Percentiles rank a stretch among this genome's conserved stretches.
phyloP scores from a whole-genome alignment of 2,888 invertebrate genomes.

The Scotopteryx bipunctaria region DNA sequence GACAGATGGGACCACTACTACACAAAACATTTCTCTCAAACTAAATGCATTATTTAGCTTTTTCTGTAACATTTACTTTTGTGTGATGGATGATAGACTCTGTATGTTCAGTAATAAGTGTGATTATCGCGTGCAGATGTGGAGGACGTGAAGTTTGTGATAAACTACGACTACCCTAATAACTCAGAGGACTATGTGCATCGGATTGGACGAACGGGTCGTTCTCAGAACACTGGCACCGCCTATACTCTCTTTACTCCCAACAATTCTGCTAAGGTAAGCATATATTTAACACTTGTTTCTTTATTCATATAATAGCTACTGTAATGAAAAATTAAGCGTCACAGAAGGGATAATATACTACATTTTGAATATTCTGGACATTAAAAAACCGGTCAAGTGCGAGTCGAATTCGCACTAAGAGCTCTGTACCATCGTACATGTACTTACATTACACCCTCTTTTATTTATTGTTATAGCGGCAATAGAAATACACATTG shows the following conservation, averaged over 20 bases:
- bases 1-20: conserved; percentile 17
- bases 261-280: conserved; percentile 91
- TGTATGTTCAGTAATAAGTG: conserved; percentile 17
- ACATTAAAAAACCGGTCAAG: too few species aligned
- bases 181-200: conserved; percentile 99
- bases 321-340: too few species aligned
- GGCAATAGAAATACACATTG: too few species aligned
- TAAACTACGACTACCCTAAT: conserved; percentile 99
- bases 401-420: too few species aligned
- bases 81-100: conserved; percentile 8
- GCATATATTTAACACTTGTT: too few species aligned
- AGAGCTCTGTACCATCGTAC: too few species aligned
- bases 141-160: conserved; percentile 99
- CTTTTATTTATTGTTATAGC: too few species aligned
- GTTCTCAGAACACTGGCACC: conserved; percentile 95
- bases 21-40: conserved; percentile 34
- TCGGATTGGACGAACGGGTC: conserved; percentile 97
- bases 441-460: too few species aligned
- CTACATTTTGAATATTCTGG: too few species aligned
- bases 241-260: conserved; percentile 98
- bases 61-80: conserved; percentile 31
- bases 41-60: conserved; percentile 22
- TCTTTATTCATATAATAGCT: too few species aligned
- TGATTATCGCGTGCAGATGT: conserved; percentile 88
- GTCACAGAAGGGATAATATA: too few species aligned